Conservation (phyloP, 1,140 invertebrate species). For the Caenorhabditis brenneri region DNA sequence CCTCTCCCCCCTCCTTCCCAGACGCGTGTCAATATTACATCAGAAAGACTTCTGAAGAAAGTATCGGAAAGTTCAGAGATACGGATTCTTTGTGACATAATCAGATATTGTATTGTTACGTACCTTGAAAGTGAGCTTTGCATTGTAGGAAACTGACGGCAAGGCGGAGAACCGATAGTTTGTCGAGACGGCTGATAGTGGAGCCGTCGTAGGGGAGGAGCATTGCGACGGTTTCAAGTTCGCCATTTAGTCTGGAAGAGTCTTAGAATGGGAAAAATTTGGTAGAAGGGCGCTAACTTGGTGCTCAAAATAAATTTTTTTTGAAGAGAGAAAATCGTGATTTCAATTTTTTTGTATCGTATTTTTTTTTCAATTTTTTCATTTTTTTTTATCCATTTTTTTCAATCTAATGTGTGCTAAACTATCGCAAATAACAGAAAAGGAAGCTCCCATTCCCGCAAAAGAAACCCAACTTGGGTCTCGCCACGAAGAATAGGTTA, state of each 20-base stretch:
- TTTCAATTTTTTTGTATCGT: too few species aligned
- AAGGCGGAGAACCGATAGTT: constrained; percentile 92
- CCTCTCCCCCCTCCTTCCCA: background rate
- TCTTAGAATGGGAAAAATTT: too few species aligned
- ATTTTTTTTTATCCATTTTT: too few species aligned
- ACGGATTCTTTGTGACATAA: constrained; percentile 47
- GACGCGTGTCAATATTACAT: constrained; percentile 14
- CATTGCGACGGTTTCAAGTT: constrained; percentile 94
- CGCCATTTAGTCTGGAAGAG: constrained; percentile 81
- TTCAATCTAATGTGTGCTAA: too few species aligned
- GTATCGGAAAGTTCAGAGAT: background rate
- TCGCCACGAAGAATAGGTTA: too few species aligned
- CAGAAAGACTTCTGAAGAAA: background rate
- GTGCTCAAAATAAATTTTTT: too few species aligned
- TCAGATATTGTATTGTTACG: background rate
- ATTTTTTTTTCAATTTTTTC: too few species aligned
- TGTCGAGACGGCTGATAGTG: constrained; percentile 91
- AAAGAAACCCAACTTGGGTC: too few species aligned
- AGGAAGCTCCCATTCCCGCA: too few species aligned
- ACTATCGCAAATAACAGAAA: too few species aligned
- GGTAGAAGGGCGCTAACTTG: too few species aligned
- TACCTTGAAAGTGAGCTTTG: constrained; percentile 99
- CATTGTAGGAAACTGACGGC: constrained; percentile 96
- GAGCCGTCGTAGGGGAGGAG: constrained; percentile 96
- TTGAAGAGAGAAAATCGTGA: too few species aligned